Evolutionary conservation across 2,797 vertebrate genomes (phyloP).

Genomic region (Eptatretus atami): DNA sequence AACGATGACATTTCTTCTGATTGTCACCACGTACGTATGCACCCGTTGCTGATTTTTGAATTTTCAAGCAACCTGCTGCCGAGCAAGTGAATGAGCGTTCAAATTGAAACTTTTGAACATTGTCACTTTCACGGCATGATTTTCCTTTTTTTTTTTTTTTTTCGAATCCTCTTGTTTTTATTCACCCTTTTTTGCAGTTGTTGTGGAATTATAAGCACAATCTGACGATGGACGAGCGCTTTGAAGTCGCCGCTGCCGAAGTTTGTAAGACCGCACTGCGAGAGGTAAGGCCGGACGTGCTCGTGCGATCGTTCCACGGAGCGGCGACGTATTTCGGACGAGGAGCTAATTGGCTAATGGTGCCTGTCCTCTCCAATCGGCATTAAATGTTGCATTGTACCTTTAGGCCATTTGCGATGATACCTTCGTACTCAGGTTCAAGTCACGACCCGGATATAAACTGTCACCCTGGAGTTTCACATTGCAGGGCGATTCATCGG

Average conservation of each 20-base stretch:
- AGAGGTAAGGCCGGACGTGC: conserved; percentile 20
- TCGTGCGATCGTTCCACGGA: too few relatives aligned
- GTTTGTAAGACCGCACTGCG: conserved; percentile 56
- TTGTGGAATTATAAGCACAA: conserved; percentile 85
- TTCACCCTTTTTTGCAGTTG: conserved; percentile 15
- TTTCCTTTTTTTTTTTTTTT: background rate
- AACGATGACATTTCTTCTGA: conserved; percentile 65
- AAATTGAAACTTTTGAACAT: conserved; percentile 8
- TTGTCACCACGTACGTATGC: conserved; percentile 70
- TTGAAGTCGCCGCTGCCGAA: conserved; percentile 60
- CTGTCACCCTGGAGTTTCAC: too few relatives aligned
- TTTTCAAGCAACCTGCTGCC: too few relatives aligned
- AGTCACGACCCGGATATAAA: too few relatives aligned
- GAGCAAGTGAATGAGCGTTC: too few relatives aligned
- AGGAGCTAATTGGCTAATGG: too few relatives aligned
- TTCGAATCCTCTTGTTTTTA: background rate
- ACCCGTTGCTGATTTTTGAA: conserved; percentile 9
- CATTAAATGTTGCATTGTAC: too few relatives aligned
- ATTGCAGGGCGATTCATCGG: too few relatives aligned
- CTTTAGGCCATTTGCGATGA: too few relatives aligned
- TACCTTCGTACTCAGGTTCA: too few relatives aligned
- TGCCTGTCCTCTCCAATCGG: too few relatives aligned
- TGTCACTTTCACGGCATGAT: background rate
- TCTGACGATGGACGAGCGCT: conserved; percentile 63
- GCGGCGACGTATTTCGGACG: too few relatives aligned